A percentile compares a stretch with the other conserved stretches of the same genome.
These are phyloP conservation scores for Galbula dea DNA, from an alignment of 2,113 vertebrate species.

Conservation along the genomic window DNA sequence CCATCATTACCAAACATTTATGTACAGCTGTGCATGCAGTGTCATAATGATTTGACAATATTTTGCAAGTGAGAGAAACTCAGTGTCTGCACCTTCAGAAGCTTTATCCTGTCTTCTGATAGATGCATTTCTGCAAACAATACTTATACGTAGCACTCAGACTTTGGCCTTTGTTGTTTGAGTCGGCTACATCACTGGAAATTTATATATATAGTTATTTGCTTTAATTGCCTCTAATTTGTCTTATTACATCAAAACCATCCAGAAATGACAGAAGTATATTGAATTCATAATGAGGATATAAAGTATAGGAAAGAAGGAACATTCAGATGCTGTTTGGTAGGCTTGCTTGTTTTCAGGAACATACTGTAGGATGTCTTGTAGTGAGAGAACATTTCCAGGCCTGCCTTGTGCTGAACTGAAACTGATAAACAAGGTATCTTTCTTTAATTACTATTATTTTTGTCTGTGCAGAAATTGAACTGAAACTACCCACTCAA, in stretches of 20 bases:
- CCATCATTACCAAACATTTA: slow-evolving; percentile 8
- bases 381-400: background rate
- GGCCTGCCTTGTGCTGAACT: background rate
- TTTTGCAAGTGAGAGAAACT: background rate
- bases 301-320: background rate
- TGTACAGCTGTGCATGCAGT: background rate
- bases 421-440: background rate
- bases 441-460: background rate
- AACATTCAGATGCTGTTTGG: background rate
- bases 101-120: background rate
- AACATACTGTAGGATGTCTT: background rate
- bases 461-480: background rate
- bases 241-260: background rate
- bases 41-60: background rate
- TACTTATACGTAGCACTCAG: background rate
- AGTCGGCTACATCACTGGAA: background rate
- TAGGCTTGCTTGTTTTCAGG: background rate
- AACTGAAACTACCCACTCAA: background rate
- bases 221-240: background rate
- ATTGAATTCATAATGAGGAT: background rate
- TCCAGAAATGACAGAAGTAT: background rate
- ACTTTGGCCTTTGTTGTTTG: background rate
- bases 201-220: background rate
- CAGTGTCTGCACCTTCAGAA: background rate
- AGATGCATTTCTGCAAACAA: background rate